A percentile compares a stretch with the other conserved stretches of the same genome.
Evolutionary conservation across 2,113 vertebrate species (phyloP).

Genomic region (Steatornis caripensis): DNA sequence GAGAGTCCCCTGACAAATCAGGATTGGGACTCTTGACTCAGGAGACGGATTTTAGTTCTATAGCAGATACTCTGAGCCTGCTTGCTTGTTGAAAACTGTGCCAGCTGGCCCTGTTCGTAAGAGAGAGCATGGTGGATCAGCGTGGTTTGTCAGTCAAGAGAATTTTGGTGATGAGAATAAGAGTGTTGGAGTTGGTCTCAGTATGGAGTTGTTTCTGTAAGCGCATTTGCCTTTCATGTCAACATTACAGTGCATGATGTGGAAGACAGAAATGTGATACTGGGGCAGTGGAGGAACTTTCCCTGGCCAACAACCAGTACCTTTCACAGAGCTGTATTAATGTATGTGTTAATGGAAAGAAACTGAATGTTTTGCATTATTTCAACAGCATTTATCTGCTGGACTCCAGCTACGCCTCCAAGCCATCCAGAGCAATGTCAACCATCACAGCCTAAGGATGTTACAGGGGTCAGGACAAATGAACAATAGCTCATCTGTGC

Average conservation of each 20-base stretch:
- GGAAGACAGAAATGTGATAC: not conserved
- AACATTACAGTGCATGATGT: not conserved
- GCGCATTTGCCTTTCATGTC: not conserved
- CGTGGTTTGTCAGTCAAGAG: not conserved
- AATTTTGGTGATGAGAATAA: not conserved
- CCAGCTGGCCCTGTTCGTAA: not conserved
- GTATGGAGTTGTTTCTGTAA: not conserved
- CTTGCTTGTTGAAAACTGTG: not conserved
- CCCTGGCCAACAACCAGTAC: not conserved
- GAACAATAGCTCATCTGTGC: constrained; percentile 78
- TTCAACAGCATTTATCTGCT: constrained; percentile 89
- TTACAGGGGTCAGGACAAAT: constrained; percentile 75
- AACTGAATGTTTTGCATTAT: not conserved
- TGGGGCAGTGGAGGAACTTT: not conserved
- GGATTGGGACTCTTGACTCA: not conserved
- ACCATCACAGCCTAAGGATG: constrained; percentile 90
- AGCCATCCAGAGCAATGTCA: constrained; percentile 96
- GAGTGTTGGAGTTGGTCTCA: not conserved
- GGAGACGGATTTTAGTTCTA: not conserved
- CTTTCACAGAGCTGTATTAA: not conserved
- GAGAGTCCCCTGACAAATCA: not conserved
- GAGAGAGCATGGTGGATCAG: not conserved
- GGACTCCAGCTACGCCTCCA: constrained; percentile 95
- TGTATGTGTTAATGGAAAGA: not conserved
- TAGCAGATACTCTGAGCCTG: not conserved